Evolutionary conservation across 2,113 vertebrate genomes (phyloP).

Genomic region (Psilopsiagon aymara): DNA sequence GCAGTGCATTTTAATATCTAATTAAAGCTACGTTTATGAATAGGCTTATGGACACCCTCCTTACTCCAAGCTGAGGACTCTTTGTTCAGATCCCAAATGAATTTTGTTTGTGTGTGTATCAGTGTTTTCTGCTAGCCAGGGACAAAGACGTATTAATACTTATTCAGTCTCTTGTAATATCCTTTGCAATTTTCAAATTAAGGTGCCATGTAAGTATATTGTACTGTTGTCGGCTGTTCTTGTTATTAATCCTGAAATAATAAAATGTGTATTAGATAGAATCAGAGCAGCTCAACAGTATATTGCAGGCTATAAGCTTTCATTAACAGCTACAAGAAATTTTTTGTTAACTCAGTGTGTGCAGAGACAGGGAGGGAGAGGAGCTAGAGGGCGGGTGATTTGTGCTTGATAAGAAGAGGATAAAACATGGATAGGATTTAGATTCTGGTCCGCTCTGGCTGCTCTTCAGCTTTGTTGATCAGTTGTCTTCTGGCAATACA

Average conservation of each 20-base stretch:
- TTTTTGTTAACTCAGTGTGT: conserved; percentile 53
- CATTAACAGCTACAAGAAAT: conserved; percentile 62
- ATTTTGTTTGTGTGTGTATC: conserved; percentile 50
- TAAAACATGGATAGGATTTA: conserved; percentile 10
- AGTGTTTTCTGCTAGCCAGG: neutral
- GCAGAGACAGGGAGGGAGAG: neutral
- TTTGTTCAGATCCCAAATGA: conserved; percentile 45
- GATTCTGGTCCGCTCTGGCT: conserved; percentile 35
- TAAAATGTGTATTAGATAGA: conserved; percentile 71
- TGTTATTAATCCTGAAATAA: conserved; percentile 72
- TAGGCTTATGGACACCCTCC: neutral
- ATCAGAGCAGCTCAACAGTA: conserved; percentile 57
- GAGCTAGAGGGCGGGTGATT: conserved; percentile 12
- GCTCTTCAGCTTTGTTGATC: conserved; percentile 24
- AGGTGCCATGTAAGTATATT: conserved; percentile 56
- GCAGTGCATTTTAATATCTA: neutral
- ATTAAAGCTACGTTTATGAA: neutral
- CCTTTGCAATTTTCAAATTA: conserved; percentile 65
- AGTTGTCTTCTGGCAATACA: conserved; percentile 13
- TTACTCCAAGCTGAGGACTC: neutral
- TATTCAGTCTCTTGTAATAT: conserved; percentile 63
- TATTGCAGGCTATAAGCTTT: conserved; percentile 68
- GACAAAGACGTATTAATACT: conserved; percentile 61
- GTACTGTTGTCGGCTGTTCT: conserved; percentile 46
- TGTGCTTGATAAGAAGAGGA: conserved; percentile 21